A percentile compares a stretch with the other conserved stretches of the same genome.
These are phyloP conservation scores for Hylyphantes graminicola DNA, from an alignment of 1,140 invertebrate species.

Conservation along the genomic window DNA sequence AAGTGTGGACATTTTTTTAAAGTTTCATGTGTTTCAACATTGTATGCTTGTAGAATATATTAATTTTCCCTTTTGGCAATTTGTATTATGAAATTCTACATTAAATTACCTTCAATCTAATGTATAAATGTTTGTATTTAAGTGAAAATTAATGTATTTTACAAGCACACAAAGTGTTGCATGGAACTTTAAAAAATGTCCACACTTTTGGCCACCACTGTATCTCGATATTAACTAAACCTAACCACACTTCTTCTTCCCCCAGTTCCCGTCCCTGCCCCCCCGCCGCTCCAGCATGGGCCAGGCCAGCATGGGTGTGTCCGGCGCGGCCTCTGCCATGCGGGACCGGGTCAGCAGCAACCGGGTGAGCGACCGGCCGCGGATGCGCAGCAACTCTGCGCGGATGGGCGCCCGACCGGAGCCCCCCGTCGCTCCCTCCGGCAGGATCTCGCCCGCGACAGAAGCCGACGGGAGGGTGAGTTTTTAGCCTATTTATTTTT, in stretches of 20 bases:
- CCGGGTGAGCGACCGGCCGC: slow-evolving; percentile 81
- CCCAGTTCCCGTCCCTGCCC: slow-evolving; percentile 11
- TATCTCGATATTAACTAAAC: too few relatives aligned
- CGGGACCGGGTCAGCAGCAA: slow-evolving; percentile 88
- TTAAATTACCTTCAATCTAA: too few relatives aligned
- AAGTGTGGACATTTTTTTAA: too few relatives aligned
- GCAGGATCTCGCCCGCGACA: slow-evolving; percentile 74
- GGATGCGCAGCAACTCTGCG: slow-evolving; percentile 81
- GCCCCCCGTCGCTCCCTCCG: slow-evolving; percentile 64
- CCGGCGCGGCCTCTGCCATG: slow-evolving; percentile 69
- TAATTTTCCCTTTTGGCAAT: too few relatives aligned
- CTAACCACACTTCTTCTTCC: neutral
- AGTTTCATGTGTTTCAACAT: too few relatives aligned
- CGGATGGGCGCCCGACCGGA: slow-evolving; percentile 70
- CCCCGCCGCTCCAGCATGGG: slow-evolving; percentile 57
- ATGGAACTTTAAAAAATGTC: neutral
- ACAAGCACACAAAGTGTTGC: neutral
- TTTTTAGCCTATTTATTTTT: too few relatives aligned
- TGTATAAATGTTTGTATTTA: too few relatives aligned
- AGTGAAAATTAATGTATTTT: too few relatives aligned
- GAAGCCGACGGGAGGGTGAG: slow-evolving; percentile 68
- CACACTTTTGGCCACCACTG: neutral
- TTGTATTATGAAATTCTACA: too few relatives aligned
- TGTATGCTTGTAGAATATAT: too few relatives aligned
- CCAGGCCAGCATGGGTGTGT: slow-evolving; percentile 22